Base-by-base conservation (phyloP, 1,140 invertebrate genomes). In the Pogonus chalceus region DNA sequence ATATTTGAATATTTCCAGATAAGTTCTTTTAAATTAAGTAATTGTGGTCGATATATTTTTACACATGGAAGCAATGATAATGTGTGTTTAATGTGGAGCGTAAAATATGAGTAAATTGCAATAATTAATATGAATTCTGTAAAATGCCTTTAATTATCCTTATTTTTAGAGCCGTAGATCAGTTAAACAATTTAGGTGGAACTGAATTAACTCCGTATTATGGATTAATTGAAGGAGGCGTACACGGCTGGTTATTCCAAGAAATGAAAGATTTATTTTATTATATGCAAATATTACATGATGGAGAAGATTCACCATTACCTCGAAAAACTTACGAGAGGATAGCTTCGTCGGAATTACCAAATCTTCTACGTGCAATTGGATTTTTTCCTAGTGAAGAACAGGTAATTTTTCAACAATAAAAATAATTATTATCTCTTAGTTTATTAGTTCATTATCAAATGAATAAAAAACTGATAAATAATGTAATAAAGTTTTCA, bases 261-360 rank as follows among this genome's bases (percentile, higher is more conserved):
- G 83, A 86, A 67, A 79, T 87, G 49, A 69, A 83, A 53, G 80
- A 85, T 60, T 69, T 84, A 31, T 87, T 87, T 66, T 84, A 85
- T 66, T 86, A 84, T 66, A 78, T 82, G 55, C 82, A 87, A 70
- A 82, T 87, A 20, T 69, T 79, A 52, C 79, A 83, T 57, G 81
- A 85, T 66, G 82, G 81, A 12, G 79, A 85, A 31, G 79, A 82
- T 62, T 79, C 77, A 0, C 77, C 74, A 39, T 72, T 75, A 1
- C 72, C 72, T 47, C 66, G 82, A 52, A 64, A 68, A 14, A 74
- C 85, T 4, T 73, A 73, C 1, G 75, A 79, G 21, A 74, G 68
- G 49, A 79, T 88, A 16, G 71, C 72, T 1, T 69, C 84, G 2
- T 72, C 76, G 21, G 81, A 86, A 59, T 68, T 88, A 49, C 80